phyloP scores from a whole-genome alignment of 2,888 invertebrate genomes.

The Atethmia centrago region DNA sequence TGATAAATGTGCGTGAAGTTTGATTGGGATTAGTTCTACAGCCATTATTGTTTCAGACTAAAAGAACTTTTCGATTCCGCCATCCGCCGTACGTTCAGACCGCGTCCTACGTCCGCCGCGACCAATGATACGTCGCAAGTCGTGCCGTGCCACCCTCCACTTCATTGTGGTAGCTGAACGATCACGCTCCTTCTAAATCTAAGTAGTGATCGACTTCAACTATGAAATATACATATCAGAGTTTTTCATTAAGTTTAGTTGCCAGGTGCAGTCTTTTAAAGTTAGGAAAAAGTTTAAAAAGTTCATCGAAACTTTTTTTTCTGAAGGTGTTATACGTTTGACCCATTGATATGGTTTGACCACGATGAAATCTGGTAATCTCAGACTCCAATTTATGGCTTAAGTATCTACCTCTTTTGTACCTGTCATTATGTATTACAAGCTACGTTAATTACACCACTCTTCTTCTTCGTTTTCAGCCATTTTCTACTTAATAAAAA shows the following conservation, averaged over 20 bases:
- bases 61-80: neutral
- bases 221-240: slow-evolving; percentile 46
- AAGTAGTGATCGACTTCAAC: slow-evolving; percentile 67
- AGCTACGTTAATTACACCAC: neutral
- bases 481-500: neutral
- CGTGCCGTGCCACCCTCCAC: slow-evolving; percentile 77
- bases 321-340: neutral
- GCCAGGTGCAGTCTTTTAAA: neutral
- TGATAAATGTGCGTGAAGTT: neutral
- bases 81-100: slow-evolving; percentile 5
- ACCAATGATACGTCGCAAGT: slow-evolving; percentile 68
- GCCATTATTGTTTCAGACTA: neutral
- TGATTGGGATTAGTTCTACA: neutral
- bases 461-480: neutral
- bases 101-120: slow-evolving; percentile 60
- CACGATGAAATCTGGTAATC: neutral
- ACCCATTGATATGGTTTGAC: neutral
- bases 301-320: slow-evolving; percentile 5
- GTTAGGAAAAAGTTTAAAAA: neutral
- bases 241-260: slow-evolving; percentile 26
- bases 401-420: neutral
- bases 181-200: slow-evolving; percentile 59
- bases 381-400: neutral
- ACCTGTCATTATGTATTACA: neutral
- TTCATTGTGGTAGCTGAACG: slow-evolving; percentile 86